phyloP scores from a whole-genome alignment of 92 coral and sea anemone species.

The Zoanthus sansibaricus region DNA sequence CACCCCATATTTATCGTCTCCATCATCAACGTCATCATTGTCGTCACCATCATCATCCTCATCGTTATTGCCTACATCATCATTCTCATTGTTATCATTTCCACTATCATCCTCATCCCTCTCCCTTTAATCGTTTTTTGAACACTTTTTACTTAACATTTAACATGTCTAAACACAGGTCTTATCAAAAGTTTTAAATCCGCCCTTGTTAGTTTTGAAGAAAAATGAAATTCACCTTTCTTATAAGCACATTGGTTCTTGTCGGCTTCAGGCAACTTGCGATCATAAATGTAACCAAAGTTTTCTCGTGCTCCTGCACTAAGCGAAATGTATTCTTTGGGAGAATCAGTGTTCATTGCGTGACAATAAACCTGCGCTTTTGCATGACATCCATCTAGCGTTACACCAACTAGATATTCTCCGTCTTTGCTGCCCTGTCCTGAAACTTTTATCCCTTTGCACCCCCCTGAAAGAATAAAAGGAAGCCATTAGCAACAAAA shows the following conservation, averaged over 20 bases:
- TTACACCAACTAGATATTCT: constrained; percentile 69
- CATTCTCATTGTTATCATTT: too few species aligned
- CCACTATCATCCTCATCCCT: too few species aligned
- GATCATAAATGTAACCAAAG: constrained; percentile 75
- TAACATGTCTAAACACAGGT: not conserved
- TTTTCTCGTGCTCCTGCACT: constrained; percentile 68
- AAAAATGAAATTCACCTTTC: constrained; percentile 50
- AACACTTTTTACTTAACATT: not conserved
- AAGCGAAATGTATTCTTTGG: constrained; percentile 79
- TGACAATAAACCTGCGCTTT: constrained; percentile 80
- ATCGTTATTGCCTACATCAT: too few species aligned
- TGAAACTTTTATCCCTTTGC: constrained; percentile 68
- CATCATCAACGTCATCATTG: too few species aligned
- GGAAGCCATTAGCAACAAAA: too few species aligned
- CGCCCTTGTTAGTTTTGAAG: not conserved
- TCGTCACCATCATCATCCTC: too few species aligned
- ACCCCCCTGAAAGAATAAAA: constrained; percentile 69
- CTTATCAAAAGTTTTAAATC: too few species aligned
- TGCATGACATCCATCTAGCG: constrained; percentile 70
- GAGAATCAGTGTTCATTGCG: constrained; percentile 70
- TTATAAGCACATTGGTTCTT: constrained; percentile 59
- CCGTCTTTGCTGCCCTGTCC: constrained; percentile 72
- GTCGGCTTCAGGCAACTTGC: constrained; percentile 71
- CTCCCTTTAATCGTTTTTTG: too few species aligned
- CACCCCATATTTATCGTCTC: too few species aligned